These are phyloP conservation scores for Tetragnatha montana DNA, from an alignment of 2,888 invertebrate genomes.

Conservation along the genomic window DNA sequence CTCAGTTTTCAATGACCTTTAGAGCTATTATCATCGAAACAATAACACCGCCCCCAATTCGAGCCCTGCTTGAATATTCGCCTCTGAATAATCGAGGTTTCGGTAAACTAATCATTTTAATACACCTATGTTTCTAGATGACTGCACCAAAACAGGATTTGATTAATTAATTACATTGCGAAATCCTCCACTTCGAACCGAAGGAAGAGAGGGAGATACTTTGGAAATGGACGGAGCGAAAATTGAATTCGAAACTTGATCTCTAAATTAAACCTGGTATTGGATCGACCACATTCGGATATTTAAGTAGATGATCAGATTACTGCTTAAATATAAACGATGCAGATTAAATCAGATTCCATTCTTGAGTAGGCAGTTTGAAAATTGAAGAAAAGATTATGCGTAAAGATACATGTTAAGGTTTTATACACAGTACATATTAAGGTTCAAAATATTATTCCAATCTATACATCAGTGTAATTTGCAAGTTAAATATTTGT, in stretches of 20 bases:
- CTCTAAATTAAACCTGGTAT: neutral
- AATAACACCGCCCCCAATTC: neutral
- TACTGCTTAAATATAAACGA: neutral
- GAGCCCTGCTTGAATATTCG: neutral
- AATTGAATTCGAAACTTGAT: neutral
- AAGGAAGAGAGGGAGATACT: neutral
- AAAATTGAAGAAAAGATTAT: no score
- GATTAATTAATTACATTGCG: neutral
- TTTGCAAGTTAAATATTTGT: no score
- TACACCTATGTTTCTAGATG: neutral
- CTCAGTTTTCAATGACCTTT: no score
- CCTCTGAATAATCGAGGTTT: neutral
- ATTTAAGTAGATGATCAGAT: neutral
- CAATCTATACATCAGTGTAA: no score
- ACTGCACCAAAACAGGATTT: neutral
- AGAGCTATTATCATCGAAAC: neutral
- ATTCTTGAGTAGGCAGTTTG: no score
- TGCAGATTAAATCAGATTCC: no score
- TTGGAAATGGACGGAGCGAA: neutral
- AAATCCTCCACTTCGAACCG: neutral
- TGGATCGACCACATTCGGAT: neutral
- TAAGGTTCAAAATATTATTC: no score
- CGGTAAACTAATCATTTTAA: neutral
- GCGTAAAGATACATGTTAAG: no score
- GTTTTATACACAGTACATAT: no score